Conservation (phyloP, 2,888 invertebrate genomes). For the Eremobia ochroleuca region DNA sequence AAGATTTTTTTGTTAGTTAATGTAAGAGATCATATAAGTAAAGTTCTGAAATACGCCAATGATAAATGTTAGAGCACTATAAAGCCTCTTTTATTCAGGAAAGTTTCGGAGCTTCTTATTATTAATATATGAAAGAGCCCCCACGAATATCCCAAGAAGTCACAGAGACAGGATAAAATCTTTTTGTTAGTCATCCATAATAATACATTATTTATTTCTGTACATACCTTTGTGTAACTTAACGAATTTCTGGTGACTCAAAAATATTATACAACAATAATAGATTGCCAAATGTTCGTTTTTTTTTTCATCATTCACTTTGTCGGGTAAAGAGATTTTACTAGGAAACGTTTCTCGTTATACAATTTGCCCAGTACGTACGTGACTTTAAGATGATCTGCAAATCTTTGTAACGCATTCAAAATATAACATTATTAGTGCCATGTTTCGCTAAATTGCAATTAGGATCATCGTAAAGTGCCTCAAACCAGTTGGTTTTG, state of each 20-base stretch:
- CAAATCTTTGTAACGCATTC: constrained; percentile 51
- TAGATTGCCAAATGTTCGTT: constrained; percentile 44
- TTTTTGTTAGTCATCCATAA: constrained; percentile 47
- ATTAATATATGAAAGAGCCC: constrained; percentile 37
- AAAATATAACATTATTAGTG: constrained; percentile 46
- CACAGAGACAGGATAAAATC: constrained; percentile 45
- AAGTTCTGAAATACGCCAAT: constrained; percentile 36
- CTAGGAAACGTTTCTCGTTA: constrained; percentile 55
- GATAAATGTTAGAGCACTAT: constrained; percentile 54
- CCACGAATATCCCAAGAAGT: constrained; percentile 32
- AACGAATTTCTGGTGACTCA: constrained; percentile 48
- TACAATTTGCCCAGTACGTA: constrained; percentile 48
- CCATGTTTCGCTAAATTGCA: constrained; percentile 60
- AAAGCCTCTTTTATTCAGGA: constrained; percentile 45
- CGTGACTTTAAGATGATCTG: constrained; percentile 58
- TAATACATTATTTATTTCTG: constrained; percentile 43
- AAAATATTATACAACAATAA: constrained; percentile 49
- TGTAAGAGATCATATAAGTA: constrained; percentile 27
- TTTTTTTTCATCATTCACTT: constrained; percentile 19
- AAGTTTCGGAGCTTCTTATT: constrained; percentile 45
- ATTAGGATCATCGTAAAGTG: constrained; percentile 58
- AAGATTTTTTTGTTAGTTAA: background rate
- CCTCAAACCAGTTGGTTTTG: constrained; percentile 62
- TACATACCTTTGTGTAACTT: constrained; percentile 42
- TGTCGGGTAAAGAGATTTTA: constrained; percentile 62